Conservation (phyloP, 2,113 vertebrate genomes). For the Bambusicola thoracicus region DNA sequence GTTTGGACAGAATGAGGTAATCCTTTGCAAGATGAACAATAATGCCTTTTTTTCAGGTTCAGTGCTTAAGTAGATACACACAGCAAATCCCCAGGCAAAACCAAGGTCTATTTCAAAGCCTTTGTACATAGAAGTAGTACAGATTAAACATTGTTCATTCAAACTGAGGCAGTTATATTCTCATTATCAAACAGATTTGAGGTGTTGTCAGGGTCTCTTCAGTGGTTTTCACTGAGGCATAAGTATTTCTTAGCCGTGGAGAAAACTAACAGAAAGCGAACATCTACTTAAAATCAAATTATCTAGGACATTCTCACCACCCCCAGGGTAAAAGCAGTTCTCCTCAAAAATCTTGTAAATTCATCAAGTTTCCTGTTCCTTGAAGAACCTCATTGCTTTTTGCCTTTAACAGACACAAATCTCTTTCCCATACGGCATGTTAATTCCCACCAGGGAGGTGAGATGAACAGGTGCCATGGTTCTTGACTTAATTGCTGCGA, state of each 20-base stretch:
- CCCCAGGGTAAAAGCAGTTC: slow-evolving; percentile 33
- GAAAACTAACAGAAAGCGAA: slow-evolving; percentile 35
- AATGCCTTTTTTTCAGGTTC: slow-evolving; percentile 63
- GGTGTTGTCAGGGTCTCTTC: slow-evolving; percentile 2
- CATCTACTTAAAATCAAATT: slow-evolving; percentile 59
- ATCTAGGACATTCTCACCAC: slow-evolving; percentile 27
- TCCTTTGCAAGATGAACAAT: slow-evolving; percentile 61
- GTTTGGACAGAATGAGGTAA: slow-evolving; percentile 73
- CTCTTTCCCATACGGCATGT: slow-evolving; percentile 27
- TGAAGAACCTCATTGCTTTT: not conserved
- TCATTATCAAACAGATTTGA: slow-evolving; percentile 30
- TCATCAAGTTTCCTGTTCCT: slow-evolving; percentile 31
- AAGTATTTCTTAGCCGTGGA: not conserved
- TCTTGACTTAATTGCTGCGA: slow-evolving; percentile 49
- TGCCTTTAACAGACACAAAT: not conserved
- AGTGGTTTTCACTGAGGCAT: not conserved
- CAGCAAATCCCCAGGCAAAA: slow-evolving; percentile 50
- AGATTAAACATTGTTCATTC: slow-evolving; percentile 37
- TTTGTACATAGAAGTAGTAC: not conserved
- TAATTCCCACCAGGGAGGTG: slow-evolving; percentile 21
- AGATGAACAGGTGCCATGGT: slow-evolving; percentile 21
- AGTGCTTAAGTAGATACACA: slow-evolving; percentile 52
- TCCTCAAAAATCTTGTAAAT: slow-evolving; percentile 25
- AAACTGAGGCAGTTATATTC: slow-evolving; percentile 34
- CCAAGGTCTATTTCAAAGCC: slow-evolving; percentile 37